Conservation (phyloP, 2,113 vertebrate genomes). For the Prinia subflava region DNA sequence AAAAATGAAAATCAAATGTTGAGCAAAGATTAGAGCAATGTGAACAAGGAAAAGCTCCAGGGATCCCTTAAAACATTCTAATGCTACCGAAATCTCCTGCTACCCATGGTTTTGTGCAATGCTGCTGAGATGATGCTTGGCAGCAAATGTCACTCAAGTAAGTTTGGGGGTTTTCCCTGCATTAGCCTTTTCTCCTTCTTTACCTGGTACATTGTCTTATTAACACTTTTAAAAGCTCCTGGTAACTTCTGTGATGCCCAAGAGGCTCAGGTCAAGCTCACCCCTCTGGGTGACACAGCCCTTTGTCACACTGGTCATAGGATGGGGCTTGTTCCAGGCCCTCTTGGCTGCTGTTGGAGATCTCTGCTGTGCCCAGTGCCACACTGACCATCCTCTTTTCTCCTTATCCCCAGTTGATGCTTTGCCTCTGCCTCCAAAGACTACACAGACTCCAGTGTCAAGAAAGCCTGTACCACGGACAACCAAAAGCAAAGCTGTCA, state of each 20-base stretch:
- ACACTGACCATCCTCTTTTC: background rate
- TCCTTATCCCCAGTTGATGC: background rate
- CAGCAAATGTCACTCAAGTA: background rate
- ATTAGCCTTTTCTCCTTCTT: background rate
- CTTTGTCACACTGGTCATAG: background rate
- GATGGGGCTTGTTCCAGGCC: background rate
- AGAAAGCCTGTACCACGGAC: rapidly evolving
- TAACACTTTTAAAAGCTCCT: background rate
- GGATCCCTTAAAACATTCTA: background rate
- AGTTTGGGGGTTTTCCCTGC: background rate
- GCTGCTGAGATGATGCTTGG: background rate
- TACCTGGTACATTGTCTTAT: background rate
- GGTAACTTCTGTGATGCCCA: background rate
- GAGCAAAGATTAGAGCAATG: background rate
- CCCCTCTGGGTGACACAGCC: background rate
- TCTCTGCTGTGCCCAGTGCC: background rate
- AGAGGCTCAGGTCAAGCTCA: background rate
- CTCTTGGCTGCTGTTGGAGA: background rate
- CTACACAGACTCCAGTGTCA: background rate
- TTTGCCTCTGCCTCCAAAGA: background rate
- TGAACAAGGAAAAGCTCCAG: background rate
- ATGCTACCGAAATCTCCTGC: background rate
- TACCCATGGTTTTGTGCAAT: rapidly evolving
- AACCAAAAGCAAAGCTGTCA: background rate
- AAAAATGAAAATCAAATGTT: background rate